phyloP scores from a whole-genome alignment of 2,113 vertebrate genomes.

The Eubucco bourcierii region DNA sequence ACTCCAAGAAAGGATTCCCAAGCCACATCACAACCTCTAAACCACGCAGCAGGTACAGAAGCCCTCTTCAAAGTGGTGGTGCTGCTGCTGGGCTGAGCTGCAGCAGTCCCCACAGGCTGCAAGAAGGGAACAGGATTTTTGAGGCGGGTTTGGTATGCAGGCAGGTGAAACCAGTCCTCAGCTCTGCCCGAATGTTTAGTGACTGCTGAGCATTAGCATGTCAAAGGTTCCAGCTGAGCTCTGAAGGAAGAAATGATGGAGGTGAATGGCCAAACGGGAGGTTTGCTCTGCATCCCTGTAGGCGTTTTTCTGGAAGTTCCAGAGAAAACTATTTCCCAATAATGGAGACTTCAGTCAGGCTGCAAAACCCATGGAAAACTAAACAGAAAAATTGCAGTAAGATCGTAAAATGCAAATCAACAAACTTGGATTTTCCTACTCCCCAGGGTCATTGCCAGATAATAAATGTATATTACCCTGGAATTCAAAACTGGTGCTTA shows the following conservation, averaged over 20 bases:
- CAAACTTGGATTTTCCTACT: slow-evolving; percentile 1
- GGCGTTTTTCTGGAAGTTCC: background rate
- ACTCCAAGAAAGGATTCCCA: background rate
- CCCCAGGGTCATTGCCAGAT: background rate
- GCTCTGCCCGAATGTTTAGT: background rate
- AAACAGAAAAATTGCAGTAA: background rate
- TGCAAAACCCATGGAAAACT: background rate
- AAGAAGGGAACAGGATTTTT: background rate
- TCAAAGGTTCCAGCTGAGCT: background rate
- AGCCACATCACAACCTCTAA: background rate
- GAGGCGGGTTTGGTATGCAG: background rate
- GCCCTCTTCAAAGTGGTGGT: background rate
- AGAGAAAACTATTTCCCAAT: background rate
- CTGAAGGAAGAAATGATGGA: background rate
- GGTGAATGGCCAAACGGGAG: background rate
- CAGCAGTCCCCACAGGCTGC: rapidly evolving
- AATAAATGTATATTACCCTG: background rate
- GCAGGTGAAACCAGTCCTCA: background rate
- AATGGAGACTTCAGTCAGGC: background rate
- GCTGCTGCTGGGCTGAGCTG: background rate
- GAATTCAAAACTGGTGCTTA: background rate
- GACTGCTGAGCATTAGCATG: background rate
- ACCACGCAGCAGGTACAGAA: background rate
- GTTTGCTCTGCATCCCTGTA: background rate
- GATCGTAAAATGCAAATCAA: background rate